Base-by-base conservation (phyloP, 2,888 invertebrate genomes). In the Tipula unca region DNA sequence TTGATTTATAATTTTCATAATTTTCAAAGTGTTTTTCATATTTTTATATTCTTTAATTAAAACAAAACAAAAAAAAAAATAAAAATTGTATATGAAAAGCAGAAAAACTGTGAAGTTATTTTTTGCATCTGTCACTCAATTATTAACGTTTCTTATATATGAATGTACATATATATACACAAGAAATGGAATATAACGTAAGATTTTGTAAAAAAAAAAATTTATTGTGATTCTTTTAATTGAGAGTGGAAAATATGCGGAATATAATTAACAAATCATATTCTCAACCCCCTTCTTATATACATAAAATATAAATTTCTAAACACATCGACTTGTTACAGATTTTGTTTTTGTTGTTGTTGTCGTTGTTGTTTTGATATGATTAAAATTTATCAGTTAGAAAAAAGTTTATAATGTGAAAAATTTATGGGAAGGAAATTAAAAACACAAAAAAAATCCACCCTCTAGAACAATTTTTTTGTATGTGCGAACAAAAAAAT, bases 121-220 rank as follows among this genome's bases (percentile, higher is more conserved):
- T 69, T 69, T 69, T 69, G 69, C 69, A 69, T 69, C 69, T 69
- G 69, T 69, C 69, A 69, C 69, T 69, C 69, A 69, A 69, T 69
- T 69, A 69, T 25, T 20, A 69, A 69, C 69, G 69, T 69, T 69
- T 69, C 69, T 69, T 69, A 69, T 69, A 25, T 25, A 69, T 25
- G 10, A 10, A 69, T 69, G 13, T 1, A 6, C 48, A 25, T 25
- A 69, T 25, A 3, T 25, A 69, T 69, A 10, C 13, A 6, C 48
- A 54, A 69, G 69, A 25, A 69, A 69, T 8, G 25, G 69, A 69
- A 25, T n/a, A n/a, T 69, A 25, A 69, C 14, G 69, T 69, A 69
- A 69, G 69, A 69, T 69, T 69, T 69, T 69, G 69, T 69, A 69
- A 69, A 69, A 69, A 69, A 69, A 69, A 69, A 69, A 69, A 69